These are phyloP conservation scores for Metacarcinus magister DNA, from an alignment of 2,888 invertebrate species.

Conservation along the genomic window DNA sequence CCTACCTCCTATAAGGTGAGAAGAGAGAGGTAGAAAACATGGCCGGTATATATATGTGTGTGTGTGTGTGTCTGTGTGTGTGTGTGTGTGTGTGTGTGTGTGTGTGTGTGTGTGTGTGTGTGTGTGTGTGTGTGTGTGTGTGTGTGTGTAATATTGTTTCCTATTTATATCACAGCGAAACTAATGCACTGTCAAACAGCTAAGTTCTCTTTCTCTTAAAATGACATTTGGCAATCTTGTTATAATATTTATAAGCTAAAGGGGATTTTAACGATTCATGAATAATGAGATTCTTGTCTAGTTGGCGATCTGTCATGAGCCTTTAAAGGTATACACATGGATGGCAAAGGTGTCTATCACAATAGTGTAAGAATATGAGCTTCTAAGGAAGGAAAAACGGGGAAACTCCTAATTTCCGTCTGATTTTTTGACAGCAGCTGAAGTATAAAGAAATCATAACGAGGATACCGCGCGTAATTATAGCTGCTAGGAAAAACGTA, in stretches of 20 bases:
- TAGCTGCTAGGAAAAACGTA: neutral
- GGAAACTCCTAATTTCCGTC: neutral
- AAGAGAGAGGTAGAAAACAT: neutral
- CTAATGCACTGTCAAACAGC: neutral
- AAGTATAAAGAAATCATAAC: neutral
- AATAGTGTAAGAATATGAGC: neutral
- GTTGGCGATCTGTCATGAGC: neutral
- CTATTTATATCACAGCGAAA: neutral
- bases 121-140: no score
- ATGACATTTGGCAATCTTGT: neutral
- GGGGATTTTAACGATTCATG: slow-evolving; percentile 46
- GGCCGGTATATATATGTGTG: no score
- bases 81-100: slow-evolving; percentile 26
- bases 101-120: slow-evolving; percentile 18
- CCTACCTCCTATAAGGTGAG: neutral
- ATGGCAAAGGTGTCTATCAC: neutral
- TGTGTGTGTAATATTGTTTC: neutral
- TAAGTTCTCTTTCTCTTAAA: neutral
- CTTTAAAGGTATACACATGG: neutral
- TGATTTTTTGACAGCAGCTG: neutral
- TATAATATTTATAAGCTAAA: neutral
- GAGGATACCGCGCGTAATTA: neutral
- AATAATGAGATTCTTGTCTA: slow-evolving; percentile 43
- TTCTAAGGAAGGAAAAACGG: neutral
- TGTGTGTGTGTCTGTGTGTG: neutral